A percentile compares a stretch with the other conserved stretches of the same genome.
These are phyloP conservation scores for Darwinula stevensoni DNA, from an alignment of 2,888 invertebrate genomes.

Conservation along the genomic window DNA sequence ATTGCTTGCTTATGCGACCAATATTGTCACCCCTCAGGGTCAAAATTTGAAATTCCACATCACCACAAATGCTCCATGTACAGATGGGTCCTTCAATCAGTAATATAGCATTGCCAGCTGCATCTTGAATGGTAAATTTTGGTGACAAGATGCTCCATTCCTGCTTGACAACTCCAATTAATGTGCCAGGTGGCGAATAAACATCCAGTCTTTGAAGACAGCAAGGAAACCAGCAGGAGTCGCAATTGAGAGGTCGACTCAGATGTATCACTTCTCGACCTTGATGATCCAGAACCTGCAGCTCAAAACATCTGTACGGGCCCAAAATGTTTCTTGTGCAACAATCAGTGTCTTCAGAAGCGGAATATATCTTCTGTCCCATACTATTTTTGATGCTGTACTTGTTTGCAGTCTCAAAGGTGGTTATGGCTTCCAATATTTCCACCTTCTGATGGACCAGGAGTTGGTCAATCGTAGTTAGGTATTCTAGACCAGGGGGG, in stretches of 20 bases:
- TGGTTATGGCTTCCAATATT: slow-evolving; percentile 47
- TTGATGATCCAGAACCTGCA: slow-evolving; percentile 52
- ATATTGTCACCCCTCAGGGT: too few relatives aligned
- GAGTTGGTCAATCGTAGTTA: too few relatives aligned
- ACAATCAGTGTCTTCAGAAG: slow-evolving; percentile 54
- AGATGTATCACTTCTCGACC: slow-evolving; percentile 61
- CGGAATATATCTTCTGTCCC: slow-evolving; percentile 48
- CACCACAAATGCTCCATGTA: slow-evolving; percentile 44
- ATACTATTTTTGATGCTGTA: slow-evolving; percentile 47
- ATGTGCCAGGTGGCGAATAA: slow-evolving; percentile 23
- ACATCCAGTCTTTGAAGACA: slow-evolving; percentile 54
- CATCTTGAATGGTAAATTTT: slow-evolving; percentile 38
- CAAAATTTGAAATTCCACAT: slow-evolving; percentile 54
- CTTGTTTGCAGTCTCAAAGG: slow-evolving; percentile 68
- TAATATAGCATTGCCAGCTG: slow-evolving; percentile 37
- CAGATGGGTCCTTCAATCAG: slow-evolving; percentile 52
- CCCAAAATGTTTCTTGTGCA: slow-evolving; percentile 60
- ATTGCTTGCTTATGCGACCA: too few relatives aligned
- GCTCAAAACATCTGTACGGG: slow-evolving; percentile 47
- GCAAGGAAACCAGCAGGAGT: slow-evolving; percentile 57
- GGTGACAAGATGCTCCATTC: slow-evolving; percentile 20
- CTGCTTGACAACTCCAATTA: slow-evolving; percentile 12
- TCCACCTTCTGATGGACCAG: too few relatives aligned
- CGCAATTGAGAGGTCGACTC: slow-evolving; percentile 46
- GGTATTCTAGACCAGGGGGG: too few relatives aligned